These are phyloP conservation scores for Gibbula magus DNA, from an alignment of 2,888 invertebrate genomes.

Conservation along the genomic window DNA sequence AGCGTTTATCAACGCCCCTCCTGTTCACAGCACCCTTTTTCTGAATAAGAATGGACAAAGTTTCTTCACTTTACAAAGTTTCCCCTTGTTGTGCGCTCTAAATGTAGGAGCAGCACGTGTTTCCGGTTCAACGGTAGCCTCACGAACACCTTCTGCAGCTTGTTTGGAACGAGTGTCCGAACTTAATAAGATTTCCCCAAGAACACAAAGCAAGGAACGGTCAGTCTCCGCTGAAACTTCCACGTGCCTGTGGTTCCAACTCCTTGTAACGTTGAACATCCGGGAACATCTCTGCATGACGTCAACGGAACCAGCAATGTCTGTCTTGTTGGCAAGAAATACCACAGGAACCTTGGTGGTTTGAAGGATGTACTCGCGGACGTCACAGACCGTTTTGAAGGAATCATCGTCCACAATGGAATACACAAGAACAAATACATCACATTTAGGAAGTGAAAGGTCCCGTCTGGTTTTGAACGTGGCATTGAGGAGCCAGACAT, in stretches of 20 bases:
- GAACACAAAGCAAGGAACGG: too few relatives aligned
- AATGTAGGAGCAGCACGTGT: too few relatives aligned
- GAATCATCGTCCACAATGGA: background rate
- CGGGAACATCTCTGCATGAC: background rate
- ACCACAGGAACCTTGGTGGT: background rate
- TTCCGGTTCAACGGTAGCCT: too few relatives aligned
- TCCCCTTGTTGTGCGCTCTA: too few relatives aligned
- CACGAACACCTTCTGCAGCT: too few relatives aligned
- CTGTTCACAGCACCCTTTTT: too few relatives aligned
- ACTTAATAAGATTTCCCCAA: too few relatives aligned
- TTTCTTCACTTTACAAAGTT: too few relatives aligned
- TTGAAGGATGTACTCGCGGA: background rate
- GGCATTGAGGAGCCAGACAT: background rate
- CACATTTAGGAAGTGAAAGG: background rate
- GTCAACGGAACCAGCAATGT: background rate
- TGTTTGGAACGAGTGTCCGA: too few relatives aligned
- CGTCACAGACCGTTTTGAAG: background rate
- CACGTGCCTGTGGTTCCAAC: background rate
- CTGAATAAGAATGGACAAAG: too few relatives aligned
- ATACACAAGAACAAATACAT: background rate
- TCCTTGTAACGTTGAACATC: background rate
- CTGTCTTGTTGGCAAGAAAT: background rate
- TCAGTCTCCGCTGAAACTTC: background rate
- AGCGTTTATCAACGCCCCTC: too few relatives aligned
- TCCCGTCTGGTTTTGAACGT: background rate